phyloP scores from a whole-genome alignment of 1,140 invertebrate genomes.

The Caligus rogercresseyi region DNA sequence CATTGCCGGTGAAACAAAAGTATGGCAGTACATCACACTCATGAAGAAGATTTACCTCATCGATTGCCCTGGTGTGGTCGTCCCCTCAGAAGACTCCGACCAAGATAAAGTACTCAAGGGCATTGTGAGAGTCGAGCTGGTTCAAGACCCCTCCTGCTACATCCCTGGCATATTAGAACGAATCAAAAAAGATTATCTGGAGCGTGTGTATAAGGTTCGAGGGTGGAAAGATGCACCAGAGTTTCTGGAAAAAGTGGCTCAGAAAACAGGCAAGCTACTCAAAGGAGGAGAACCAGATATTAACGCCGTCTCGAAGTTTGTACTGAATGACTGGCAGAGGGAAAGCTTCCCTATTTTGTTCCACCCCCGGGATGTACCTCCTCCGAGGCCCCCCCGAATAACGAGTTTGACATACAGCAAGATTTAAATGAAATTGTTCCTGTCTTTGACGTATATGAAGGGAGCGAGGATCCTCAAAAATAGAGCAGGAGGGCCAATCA shows the following conservation, averaged over 20 bases:
- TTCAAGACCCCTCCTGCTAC: conserved; percentile 87
- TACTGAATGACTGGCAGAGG: conserved; percentile 98
- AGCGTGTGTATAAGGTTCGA: conserved; percentile 63
- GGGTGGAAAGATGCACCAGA: conserved; percentile 47
- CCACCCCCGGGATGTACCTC: conserved; percentile 40
- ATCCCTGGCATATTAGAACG: conserved; percentile 65
- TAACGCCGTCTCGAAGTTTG: conserved; percentile 68
- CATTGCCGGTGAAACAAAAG: conserved; percentile 97
- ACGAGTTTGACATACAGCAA: conserved; percentile 22
- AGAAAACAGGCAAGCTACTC: conserved; percentile 65
- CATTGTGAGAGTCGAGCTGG: conserved; percentile 82
- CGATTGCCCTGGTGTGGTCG: conserved; percentile 97
- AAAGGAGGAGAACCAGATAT: conserved; percentile 94
- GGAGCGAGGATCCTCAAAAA: too few relatives aligned
- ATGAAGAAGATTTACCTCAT: conserved; percentile 95
- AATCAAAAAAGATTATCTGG: conserved; percentile 72
- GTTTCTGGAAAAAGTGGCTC: conserved; percentile 80
- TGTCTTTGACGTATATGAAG: not conserved
- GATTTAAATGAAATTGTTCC: not conserved
- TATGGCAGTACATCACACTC: conserved; percentile 98
- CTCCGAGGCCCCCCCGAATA: conserved; percentile 6
- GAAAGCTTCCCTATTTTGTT: conserved; percentile 86
- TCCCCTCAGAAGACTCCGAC: conserved; percentile 73
- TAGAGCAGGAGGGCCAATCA: not conserved
- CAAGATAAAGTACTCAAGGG: conserved; percentile 71